A percentile compares a stretch with the other conserved stretches of the same genome.
These are phyloP conservation scores for Eleginops maclovinus DNA, from an alignment of 2,113 vertebrate genomes.

Conservation along the genomic window DNA sequence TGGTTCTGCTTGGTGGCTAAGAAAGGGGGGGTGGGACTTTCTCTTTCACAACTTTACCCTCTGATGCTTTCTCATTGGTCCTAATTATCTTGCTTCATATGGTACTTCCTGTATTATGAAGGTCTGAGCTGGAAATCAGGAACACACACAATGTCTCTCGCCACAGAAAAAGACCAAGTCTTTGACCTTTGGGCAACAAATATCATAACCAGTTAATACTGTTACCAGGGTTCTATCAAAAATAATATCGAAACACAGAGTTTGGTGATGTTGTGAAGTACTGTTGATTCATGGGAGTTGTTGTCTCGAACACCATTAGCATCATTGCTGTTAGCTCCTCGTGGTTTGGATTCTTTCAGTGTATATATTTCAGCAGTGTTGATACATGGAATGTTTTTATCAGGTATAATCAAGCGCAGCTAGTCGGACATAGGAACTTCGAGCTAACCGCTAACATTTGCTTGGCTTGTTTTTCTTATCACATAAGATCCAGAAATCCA, in stretches of 20 bases:
- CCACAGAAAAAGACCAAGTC: slow-evolving; percentile 6
- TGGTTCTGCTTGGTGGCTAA: slow-evolving; percentile 26
- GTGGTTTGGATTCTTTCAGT: neutral
- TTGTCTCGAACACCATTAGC: neutral
- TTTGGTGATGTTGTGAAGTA: no score
- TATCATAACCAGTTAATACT: no score
- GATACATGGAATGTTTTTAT: neutral
- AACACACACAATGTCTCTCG: neutral
- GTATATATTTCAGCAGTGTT: neutral
- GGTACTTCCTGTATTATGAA: neutral
- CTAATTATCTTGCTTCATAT: neutral
- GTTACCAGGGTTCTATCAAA: no score
- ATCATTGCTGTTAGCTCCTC: neutral
- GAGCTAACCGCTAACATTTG: no score
- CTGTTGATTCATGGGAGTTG: no score
- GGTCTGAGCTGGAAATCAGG: neutral
- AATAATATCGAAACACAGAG: no score
- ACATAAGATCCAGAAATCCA: no score
- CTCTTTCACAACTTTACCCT: slow-evolving; percentile 11
- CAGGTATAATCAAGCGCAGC: no score
- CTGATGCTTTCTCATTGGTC: neutral
- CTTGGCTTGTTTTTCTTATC: no score
- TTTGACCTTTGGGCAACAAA: neutral
- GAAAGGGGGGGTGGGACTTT: neutral
- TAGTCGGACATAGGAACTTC: no score